Percentiles rank a stretch among this genome's conserved stretches.
Conservation (phyloP, 1,140 invertebrate genomes). For the Calliphora vicina region DNA sequence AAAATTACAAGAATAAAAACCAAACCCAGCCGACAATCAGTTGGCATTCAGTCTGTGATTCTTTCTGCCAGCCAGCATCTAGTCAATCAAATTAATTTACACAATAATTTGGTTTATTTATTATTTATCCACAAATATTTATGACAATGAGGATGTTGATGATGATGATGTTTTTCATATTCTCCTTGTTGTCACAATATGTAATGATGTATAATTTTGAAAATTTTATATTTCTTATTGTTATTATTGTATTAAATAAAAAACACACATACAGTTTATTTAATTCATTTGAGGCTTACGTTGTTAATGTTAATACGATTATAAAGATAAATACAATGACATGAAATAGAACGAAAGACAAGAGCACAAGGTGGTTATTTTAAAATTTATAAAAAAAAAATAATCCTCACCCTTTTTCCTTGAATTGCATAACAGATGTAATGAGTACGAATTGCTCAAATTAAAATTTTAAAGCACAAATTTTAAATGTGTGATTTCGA, state of each 20-base stretch:
- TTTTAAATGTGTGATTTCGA: too few species aligned
- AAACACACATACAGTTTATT: not conserved
- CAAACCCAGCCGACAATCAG: not conserved
- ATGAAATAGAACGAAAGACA: not conserved
- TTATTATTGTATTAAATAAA: too few species aligned
- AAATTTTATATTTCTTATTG: not conserved
- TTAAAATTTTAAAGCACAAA: too few species aligned
- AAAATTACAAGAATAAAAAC: not conserved
- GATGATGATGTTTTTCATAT: not conserved
- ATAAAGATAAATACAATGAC: not conserved
- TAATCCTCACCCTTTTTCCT: too few species aligned
- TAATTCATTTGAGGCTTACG: not conserved
- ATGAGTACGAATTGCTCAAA: too few species aligned
- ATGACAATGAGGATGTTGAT: too few species aligned
- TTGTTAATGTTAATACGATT: not conserved
- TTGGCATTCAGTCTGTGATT: too few species aligned
- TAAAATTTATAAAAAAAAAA: too few species aligned
- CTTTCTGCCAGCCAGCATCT: not conserved
- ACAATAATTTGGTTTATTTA: not conserved
- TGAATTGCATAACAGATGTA: too few species aligned
- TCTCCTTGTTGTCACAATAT: not conserved
- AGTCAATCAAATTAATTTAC: not conserved
- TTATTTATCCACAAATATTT: not conserved
- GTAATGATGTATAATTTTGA: not conserved
- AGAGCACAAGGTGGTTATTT: too few species aligned